phyloP scores from a whole-genome alignment of 2,797 vertebrate species.

The Sebastes minor region DNA sequence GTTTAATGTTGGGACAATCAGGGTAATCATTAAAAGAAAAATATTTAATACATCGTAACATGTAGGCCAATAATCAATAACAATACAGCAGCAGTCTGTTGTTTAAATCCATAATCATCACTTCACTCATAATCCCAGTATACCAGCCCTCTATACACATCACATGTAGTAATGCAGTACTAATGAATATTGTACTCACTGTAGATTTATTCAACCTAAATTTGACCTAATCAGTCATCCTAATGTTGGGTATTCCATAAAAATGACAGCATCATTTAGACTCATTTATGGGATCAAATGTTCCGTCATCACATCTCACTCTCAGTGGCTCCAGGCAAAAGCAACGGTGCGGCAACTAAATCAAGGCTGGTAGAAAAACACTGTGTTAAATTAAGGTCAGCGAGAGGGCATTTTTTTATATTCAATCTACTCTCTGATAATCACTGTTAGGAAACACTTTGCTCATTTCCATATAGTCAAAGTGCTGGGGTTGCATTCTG shows the following conservation, averaged over 20 bases:
- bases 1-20: background rate
- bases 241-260: slow-evolving; percentile 40
- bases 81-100: background rate
- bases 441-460: slow-evolving; percentile 32
- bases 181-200: background rate
- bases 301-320: slow-evolving; percentile 38
- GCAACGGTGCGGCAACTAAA: slow-evolving; percentile 14
- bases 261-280: slow-evolving; percentile 40
- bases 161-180: background rate
- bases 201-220: slow-evolving; percentile 25
- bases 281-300: slow-evolving; percentile 48
- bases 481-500: slow-evolving; percentile 40
- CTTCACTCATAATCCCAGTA: background rate
- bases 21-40: background rate
- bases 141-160: background rate
- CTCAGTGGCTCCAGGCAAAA: slow-evolving; percentile 27
- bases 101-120: background rate
- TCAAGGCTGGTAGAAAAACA: slow-evolving; percentile 48
- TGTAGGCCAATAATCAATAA: background rate
- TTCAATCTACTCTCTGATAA: slow-evolving; percentile 32
- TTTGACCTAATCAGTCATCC: slow-evolving; percentile 44
- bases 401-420: slow-evolving; percentile 27
- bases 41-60: background rate
- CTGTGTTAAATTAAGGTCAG: slow-evolving; percentile 50
- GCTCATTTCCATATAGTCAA: slow-evolving; percentile 53